Conservation (phyloP, 2,113 vertebrate species). For the Nothoprocta pentlandii region DNA sequence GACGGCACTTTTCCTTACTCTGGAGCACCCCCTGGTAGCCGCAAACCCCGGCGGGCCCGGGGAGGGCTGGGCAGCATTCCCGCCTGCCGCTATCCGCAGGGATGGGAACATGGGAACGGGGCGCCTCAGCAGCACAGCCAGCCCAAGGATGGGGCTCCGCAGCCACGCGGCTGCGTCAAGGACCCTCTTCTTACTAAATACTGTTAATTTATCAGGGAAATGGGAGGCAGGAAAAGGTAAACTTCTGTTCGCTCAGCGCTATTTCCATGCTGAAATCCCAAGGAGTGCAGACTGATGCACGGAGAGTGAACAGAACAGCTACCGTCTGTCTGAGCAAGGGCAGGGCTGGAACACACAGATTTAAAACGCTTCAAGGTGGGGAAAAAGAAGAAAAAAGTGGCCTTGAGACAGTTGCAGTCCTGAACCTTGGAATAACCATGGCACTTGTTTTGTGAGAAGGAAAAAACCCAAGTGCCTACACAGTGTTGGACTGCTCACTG, state of each 20-base stretch:
- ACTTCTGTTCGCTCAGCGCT: not conserved
- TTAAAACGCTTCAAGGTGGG: not conserved
- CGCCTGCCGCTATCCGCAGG: not conserved
- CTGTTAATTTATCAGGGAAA: not conserved
- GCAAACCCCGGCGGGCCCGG: not conserved
- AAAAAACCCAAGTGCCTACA: not conserved
- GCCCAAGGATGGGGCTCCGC: not conserved
- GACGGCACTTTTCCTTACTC: constrained; percentile 44
- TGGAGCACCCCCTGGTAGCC: constrained; percentile 73
- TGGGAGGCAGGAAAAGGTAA: not conserved
- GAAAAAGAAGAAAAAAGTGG: not conserved
- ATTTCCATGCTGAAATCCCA: not conserved
- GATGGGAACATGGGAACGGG: not conserved
- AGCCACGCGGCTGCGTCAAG: not conserved
- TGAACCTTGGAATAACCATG: not conserved
- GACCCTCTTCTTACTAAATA: not conserved
- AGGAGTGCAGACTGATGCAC: not conserved
- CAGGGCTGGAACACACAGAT: not conserved
- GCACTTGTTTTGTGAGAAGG: not conserved
- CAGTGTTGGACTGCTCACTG: not conserved
- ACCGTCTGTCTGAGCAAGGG: not conserved
- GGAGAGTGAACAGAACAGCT: not conserved
- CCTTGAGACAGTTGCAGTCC: not conserved
- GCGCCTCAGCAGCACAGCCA: not conserved
- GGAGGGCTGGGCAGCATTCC: constrained; percentile 10